phyloP scores from a whole-genome alignment of 2,888 invertebrate genomes.

The Caenorhabditis zanzibari region DNA sequence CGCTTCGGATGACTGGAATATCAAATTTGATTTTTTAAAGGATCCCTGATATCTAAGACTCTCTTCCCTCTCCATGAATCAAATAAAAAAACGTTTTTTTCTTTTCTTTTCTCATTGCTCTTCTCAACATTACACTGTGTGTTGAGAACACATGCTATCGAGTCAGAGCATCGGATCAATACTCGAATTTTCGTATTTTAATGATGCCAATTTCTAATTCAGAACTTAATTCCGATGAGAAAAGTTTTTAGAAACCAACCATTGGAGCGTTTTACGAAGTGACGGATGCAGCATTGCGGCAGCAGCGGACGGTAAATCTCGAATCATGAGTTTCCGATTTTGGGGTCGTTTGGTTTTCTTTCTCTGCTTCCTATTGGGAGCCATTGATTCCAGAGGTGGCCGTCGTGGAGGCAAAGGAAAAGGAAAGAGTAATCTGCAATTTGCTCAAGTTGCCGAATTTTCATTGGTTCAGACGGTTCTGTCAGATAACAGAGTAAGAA shows the following conservation, averaged over 20 bases:
- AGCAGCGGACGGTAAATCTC: constrained; percentile 59
- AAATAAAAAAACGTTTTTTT: constrained; percentile 17
- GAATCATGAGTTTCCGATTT: constrained; percentile 56
- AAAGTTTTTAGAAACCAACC: constrained; percentile 30
- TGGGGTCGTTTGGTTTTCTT: constrained; percentile 47
- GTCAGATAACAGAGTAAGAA: constrained; percentile 81
- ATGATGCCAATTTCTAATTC: not conserved
- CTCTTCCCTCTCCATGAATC: constrained; percentile 7
- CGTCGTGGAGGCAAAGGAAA: constrained; percentile 77
- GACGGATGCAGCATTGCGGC: constrained; percentile 67
- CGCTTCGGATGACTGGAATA: constrained; percentile 57
- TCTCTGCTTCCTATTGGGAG: constrained; percentile 31
- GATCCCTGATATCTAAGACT: too few relatives aligned
- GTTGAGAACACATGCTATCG: constrained; percentile 38
- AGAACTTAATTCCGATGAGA: not conserved
- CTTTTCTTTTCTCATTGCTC: constrained; percentile 11
- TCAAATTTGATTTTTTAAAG: not conserved
- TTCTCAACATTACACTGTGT: constrained; percentile 44
- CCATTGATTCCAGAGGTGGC: constrained; percentile 75
- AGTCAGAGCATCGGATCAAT: constrained; percentile 22
- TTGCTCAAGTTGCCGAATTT: constrained; percentile 83
- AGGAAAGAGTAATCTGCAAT: constrained; percentile 83
- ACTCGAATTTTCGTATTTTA: constrained; percentile 7
- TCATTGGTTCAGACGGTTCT: constrained; percentile 79
- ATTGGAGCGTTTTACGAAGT: constrained; percentile 44